Evolutionary conservation across 1,140 invertebrate genomes (phyloP).

Genomic region (fruit fly (Drosophila melanogaster)): DNA sequence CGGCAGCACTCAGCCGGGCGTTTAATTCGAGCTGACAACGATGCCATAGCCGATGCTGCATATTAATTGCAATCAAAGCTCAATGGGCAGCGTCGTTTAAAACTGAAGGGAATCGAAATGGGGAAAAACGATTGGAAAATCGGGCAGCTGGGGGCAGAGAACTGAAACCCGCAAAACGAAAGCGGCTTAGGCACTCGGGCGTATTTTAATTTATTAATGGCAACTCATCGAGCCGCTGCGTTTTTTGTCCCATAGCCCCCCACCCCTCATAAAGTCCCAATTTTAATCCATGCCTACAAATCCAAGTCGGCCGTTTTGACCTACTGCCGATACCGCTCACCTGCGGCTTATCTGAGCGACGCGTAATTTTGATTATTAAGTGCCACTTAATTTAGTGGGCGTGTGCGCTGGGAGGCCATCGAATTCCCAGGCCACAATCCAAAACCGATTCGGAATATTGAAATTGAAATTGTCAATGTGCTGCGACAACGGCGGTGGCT

Average conservation of each 20-base stretch:
- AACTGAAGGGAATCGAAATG: constrained; percentile 49
- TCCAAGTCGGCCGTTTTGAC: constrained; percentile 54
- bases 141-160: background rate
- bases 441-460: constrained; percentile 55
- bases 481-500: constrained; percentile 7
- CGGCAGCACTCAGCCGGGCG: constrained; percentile 28
- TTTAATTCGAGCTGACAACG: constrained; percentile 55
- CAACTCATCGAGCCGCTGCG: constrained; percentile 65
- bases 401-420: constrained; percentile 51
- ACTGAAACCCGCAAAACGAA: constrained; percentile 51
- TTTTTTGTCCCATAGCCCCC: background rate
- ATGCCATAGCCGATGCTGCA: constrained; percentile 53
- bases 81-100: constrained; percentile 69
- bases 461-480: constrained; percentile 66
- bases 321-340: constrained; percentile 42
- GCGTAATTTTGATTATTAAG: constrained; percentile 83
- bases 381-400: constrained; percentile 80
- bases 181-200: constrained; percentile 66
- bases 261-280: background rate
- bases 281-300: constrained; percentile 22
- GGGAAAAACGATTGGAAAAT: constrained; percentile 14
- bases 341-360: constrained; percentile 67
- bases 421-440: background rate
- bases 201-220: constrained; percentile 82
- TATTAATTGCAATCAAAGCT: constrained; percentile 80